Evolutionary conservation across 2,888 invertebrate species (phyloP).

Genomic region (Lycaena phlaeas): DNA sequence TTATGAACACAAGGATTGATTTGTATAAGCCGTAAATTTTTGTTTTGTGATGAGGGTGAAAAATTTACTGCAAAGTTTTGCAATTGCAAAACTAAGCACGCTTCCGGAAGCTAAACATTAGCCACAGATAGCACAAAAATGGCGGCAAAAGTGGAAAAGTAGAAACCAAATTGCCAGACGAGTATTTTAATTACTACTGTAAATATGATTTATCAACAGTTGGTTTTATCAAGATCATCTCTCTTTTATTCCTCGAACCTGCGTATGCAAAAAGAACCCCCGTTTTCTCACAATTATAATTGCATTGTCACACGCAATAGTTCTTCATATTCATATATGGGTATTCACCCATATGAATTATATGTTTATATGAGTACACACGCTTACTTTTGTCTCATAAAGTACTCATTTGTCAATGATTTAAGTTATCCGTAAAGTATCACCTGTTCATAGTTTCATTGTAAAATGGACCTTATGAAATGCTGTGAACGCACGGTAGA

Average conservation of each 20-base stretch:
- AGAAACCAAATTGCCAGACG: no score
- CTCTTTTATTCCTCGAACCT: conserved; percentile 18
- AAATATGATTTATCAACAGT: conserved; percentile 4
- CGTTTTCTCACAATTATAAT: conserved; percentile 20
- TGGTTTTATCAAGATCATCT: conserved; percentile 21
- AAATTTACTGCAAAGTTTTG: no score
- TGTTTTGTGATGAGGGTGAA: no score
- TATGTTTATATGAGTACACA: conserved; percentile 14
- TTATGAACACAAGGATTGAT: no score
- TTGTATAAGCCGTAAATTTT: no score
- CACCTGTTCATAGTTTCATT: conserved; percentile 12
- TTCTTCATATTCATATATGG: conserved; percentile 13
- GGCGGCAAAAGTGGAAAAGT: no score
- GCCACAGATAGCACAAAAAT: no score
- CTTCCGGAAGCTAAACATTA: no score
- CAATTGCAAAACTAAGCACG: no score
- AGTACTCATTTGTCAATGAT: conserved; percentile 19
- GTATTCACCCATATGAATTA: no score
- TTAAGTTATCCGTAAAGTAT: conserved; percentile 16
- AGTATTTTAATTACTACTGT: no score
- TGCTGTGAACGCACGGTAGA: conserved; percentile 25
- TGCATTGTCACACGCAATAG: conserved; percentile 21
- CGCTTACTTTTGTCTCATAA: conserved; percentile 12
- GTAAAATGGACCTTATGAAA: conserved; percentile 14
- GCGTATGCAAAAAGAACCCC: conserved; percentile 19